A percentile compares a stretch with the other conserved stretches of the same genome.
phyloP scores from a whole-genome alignment of 2,797 vertebrate species.

The Spinus pinus region DNA sequence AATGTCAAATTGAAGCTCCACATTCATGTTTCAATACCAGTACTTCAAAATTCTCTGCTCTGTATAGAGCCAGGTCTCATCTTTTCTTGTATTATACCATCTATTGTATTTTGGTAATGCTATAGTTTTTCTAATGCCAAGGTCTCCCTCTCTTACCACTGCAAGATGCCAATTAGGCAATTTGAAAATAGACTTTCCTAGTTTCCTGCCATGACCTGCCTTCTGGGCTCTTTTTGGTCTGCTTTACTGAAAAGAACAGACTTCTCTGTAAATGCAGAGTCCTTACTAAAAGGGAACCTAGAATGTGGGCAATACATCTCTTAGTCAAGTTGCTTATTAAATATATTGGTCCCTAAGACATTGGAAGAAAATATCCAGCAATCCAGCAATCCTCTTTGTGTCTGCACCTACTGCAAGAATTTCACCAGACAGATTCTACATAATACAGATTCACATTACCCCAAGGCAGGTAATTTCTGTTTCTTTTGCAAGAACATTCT shows the following conservation, averaged over 20 bases:
- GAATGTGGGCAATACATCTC: not conserved
- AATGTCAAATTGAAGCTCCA: not conserved
- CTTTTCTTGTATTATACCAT: not conserved
- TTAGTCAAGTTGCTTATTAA: not conserved
- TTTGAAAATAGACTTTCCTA: not conserved
- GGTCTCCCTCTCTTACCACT: not conserved
- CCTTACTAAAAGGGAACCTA: not conserved
- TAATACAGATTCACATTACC: not conserved
- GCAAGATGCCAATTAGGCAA: constrained; percentile 16
- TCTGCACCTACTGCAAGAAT: not conserved
- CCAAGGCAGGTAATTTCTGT: not conserved
- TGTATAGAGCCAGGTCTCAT: not conserved
- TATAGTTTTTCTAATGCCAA: not conserved
- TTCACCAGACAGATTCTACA: not conserved
- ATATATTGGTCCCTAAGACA: not conserved
- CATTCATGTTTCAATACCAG: not conserved
- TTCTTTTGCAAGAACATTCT: not conserved
- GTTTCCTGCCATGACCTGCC: not conserved
- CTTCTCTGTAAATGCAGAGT: not conserved
- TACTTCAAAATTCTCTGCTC: not conserved
- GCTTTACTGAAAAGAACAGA: not conserved
- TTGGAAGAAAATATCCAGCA: not conserved
- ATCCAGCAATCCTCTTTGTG: not conserved
- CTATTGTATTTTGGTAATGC: not conserved
- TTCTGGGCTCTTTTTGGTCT: not conserved